Evolutionary conservation across 2,797 vertebrate genomes (phyloP).

Genomic region (Enteromius anoplus): DNA sequence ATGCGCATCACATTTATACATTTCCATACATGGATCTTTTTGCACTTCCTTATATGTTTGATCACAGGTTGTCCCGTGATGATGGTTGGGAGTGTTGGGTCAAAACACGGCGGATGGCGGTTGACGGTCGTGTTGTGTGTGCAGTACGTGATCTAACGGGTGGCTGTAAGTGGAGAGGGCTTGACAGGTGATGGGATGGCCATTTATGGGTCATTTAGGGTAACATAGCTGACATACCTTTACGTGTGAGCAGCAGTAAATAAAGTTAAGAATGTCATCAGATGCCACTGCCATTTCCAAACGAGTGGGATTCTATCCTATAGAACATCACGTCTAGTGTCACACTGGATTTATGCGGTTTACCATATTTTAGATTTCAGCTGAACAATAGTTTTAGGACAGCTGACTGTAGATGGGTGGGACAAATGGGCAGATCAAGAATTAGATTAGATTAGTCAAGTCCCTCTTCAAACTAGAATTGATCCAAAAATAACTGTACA

Average conservation of each 20-base stretch:
- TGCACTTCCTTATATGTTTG: background rate
- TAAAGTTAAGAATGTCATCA: conserved; percentile 36
- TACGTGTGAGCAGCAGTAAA: conserved; percentile 24
- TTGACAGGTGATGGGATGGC: conserved; percentile 11
- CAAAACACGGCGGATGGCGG: background rate
- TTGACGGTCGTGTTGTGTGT: conserved; percentile 8
- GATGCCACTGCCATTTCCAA: conserved; percentile 29
- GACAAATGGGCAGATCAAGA: background rate
- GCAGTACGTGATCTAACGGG: conserved; percentile 1
- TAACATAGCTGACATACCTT: conserved; percentile 39
- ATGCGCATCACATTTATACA: background rate
- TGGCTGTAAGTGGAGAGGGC: conserved; percentile 18
- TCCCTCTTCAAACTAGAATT: background rate
- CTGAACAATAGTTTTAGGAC: background rate
- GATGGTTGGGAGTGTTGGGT: background rate
- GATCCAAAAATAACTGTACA: too few relatives aligned
- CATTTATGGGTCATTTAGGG: conserved; percentile 19
- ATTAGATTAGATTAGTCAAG: background rate
- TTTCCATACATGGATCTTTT: background rate
- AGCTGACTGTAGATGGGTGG: too few relatives aligned
- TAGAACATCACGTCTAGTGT: background rate
- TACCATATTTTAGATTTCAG: too few relatives aligned
- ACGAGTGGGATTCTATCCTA: conserved; percentile 1
- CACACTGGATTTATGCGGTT: background rate
- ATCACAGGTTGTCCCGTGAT: background rate